Evolutionary conservation across 2,888 invertebrate genomes (phyloP).

Genomic region (Crepidodera aurea): DNA sequence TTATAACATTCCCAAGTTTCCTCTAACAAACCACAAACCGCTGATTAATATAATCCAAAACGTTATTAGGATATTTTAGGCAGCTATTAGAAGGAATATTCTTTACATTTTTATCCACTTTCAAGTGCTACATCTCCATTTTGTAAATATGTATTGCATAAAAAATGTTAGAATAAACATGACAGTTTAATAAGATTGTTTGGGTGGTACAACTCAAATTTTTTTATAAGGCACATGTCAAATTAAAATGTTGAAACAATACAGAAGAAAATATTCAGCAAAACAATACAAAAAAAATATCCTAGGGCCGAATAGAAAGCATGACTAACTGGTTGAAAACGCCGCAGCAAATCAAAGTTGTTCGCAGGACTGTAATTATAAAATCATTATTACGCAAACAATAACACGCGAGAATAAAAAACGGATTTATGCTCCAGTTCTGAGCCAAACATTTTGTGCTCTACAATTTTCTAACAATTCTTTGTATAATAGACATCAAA

Average conservation of each 20-base stretch:
- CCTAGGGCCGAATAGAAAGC: constrained; percentile 29
- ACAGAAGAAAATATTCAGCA: neutral
- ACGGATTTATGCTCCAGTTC: constrained; percentile 31
- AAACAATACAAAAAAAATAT: constrained; percentile 9
- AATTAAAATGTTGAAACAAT: neutral
- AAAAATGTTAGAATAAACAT: no score
- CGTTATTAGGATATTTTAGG: no score
- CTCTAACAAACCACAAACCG: no score
- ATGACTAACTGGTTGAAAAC: constrained; percentile 1
- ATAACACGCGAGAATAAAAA: constrained; percentile 28
- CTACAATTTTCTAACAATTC: constrained; percentile 7
- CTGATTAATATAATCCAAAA: no score
- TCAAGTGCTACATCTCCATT: no score
- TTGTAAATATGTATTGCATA: no score
- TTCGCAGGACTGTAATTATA: constrained; percentile 27
- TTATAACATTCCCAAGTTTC: no score
- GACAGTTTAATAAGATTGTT: constrained; percentile 2
- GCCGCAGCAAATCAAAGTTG: constrained; percentile 12
- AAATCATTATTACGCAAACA: constrained; percentile 35
- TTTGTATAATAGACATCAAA: neutral
- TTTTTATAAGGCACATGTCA: neutral
- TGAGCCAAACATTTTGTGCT: constrained; percentile 16
- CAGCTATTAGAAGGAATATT: no score
- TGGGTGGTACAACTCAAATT: constrained; percentile 6
- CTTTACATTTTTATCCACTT: no score